These are phyloP conservation scores for Limnephilus lunatus DNA, from an alignment of 2,888 invertebrate genomes.

Conservation along the genomic window DNA sequence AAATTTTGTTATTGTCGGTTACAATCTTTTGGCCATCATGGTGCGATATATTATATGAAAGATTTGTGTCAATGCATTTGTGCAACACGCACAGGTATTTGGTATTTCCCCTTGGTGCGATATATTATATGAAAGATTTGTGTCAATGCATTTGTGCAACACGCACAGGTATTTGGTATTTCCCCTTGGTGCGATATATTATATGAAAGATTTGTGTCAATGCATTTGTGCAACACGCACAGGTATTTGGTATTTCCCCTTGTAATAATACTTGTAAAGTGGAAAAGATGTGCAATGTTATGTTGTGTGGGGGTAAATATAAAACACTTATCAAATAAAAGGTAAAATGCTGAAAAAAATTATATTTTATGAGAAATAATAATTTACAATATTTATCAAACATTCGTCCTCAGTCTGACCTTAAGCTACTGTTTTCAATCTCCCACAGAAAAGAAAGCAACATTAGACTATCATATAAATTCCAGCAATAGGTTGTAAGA, in stretches of 20 bases:
- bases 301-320: slow-evolving; percentile 36
- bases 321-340: slow-evolving; percentile 58
- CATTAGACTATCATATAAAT: slow-evolving; percentile 79
- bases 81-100: neutral
- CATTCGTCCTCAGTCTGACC: slow-evolving; percentile 80
- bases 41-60: too few species aligned
- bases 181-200: neutral
- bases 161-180: neutral
- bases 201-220: too few species aligned
- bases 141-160: too few species aligned
- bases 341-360: slow-evolving; percentile 77
- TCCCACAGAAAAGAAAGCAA: slow-evolving; percentile 80
- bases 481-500: slow-evolving; percentile 76
- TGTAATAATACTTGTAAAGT: neutral
- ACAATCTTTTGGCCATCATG: too few species aligned
- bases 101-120: neutral
- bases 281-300: neutral
- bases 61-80: too few species aligned
- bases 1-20: too few species aligned
- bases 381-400: slow-evolving; percentile 80
- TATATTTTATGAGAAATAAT: slow-evolving; percentile 81
- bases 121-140: too few species aligned
- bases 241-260: neutral
- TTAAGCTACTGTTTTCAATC: slow-evolving; percentile 80
- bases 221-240: neutral